These are phyloP conservation scores for Phyllostomus hastatus DNA, from an alignment of 2,113 vertebrate genomes.

Conservation along the genomic window DNA sequence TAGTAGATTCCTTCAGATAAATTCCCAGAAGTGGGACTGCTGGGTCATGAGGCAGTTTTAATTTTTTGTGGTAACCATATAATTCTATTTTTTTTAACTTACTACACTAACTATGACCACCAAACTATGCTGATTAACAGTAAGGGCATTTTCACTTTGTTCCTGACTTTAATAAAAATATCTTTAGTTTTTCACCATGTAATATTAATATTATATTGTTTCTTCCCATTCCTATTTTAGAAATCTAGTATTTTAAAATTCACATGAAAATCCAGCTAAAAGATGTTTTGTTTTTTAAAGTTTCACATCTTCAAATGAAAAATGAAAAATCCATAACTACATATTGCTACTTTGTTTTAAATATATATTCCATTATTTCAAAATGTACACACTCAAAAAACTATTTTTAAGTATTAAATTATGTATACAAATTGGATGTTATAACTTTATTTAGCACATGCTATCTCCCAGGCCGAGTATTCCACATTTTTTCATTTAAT, in stretches of 20 bases:
- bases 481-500: slow-evolving; percentile 21
- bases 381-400: not conserved
- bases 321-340: slow-evolving; percentile 26
- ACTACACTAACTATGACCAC: not conserved
- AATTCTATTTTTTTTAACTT: not conserved
- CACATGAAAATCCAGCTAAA: slow-evolving; percentile 47
- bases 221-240: slow-evolving; percentile 44
- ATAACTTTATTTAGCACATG: not conserved
- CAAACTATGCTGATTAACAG: not conserved
- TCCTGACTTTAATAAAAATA: not conserved
- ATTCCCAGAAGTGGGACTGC: too few relatives aligned
- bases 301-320: slow-evolving; percentile 21
- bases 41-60: too few relatives aligned
- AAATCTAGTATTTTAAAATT: slow-evolving; percentile 55
- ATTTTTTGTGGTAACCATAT: not conserved
- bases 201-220: slow-evolving; percentile 25
- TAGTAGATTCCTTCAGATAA: too few relatives aligned
- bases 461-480: not conserved
- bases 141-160: not conserved
- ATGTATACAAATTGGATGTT: not conserved
- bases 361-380: not conserved
- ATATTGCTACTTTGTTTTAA: not conserved
- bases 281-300: not conserved
- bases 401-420: not conserved
- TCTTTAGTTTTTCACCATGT: not conserved